Percentiles rank a stretch among this genome's conserved stretches.
Conservation (phyloP, 1,140 invertebrate species). For the Phymastichus coffea region DNA sequence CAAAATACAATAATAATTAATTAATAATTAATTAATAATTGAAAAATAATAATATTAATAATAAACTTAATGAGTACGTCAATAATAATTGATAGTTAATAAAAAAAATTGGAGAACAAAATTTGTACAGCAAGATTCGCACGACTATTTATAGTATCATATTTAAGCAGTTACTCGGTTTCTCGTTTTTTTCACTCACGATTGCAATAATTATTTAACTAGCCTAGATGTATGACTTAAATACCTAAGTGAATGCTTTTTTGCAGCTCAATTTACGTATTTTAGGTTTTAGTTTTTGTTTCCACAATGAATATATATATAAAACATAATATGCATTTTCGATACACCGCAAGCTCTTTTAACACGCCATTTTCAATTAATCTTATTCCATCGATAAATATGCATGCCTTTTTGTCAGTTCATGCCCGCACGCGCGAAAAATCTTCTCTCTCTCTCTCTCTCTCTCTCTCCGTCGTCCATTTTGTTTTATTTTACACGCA, state of each 20-base stretch:
- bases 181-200: constrained; percentile 14
- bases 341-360: constrained; percentile 14
- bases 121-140: constrained; percentile 30
- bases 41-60: constrained; percentile 9
- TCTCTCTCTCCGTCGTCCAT: background rate
- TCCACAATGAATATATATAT: constrained; percentile 14
- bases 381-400: background rate
- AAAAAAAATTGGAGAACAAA: constrained; percentile 11
- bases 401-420: constrained; percentile 13
- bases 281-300: constrained; percentile 34
- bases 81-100: constrained; percentile 18
- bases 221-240: too few species aligned
- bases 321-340: background rate
- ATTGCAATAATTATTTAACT: constrained; percentile 22
- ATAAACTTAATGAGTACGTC: background rate
- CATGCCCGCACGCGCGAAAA: background rate
- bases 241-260: too few species aligned
- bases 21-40: constrained; percentile 13
- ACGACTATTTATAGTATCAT: constrained; percentile 29
- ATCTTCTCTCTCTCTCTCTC: constrained; percentile 19
- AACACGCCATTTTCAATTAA: constrained; percentile 1
- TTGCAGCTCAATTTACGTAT: constrained; percentile 43
- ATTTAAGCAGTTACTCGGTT: constrained; percentile 17
- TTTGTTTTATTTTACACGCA: constrained; percentile 12
- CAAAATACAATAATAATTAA: constrained; percentile 18